A percentile compares a stretch with the other conserved stretches of the same genome.
phyloP scores from a whole-genome alignment of 2,113 vertebrate genomes.

The Epinephelus lanceolatus region DNA sequence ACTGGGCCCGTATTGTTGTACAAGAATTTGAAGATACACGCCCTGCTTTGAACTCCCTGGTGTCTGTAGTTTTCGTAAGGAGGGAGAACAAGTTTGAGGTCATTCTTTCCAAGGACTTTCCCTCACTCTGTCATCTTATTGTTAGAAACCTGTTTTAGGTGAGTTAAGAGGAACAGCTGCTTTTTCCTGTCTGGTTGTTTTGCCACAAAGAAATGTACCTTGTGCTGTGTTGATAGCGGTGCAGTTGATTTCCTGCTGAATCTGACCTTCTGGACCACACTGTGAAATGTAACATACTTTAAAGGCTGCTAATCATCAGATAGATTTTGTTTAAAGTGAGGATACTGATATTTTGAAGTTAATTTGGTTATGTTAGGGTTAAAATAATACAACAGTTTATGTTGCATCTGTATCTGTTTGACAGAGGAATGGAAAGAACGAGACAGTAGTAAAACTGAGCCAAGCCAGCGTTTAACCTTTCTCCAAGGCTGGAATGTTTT shows the following conservation, averaged over 20 bases:
- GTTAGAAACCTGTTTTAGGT: neutral
- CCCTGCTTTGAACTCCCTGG: neutral
- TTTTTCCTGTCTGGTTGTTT: neutral
- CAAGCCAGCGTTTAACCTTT: slow-evolving; percentile 27
- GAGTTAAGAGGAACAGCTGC: neutral
- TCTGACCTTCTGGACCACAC: neutral
- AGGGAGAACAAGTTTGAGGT: neutral
- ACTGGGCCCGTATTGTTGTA: neutral
- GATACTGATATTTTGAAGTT: neutral
- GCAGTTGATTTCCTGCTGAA: neutral
- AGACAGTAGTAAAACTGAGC: slow-evolving; percentile 11
- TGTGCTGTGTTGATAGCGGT: neutral
- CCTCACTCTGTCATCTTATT: neutral
- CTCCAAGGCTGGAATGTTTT: slow-evolving; percentile 38
- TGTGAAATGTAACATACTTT: neutral
- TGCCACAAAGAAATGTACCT: neutral
- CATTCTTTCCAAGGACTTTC: neutral
- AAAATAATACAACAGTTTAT: neutral
- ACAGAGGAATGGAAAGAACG: neutral
- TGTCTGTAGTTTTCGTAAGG: neutral
- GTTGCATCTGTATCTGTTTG: neutral
- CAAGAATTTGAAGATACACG: neutral
- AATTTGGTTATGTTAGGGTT: neutral
- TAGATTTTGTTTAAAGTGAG: neutral
- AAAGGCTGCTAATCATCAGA: neutral